Conservation (phyloP, 2,113 vertebrate genomes). For the Nyctibius bracteatus region DNA sequence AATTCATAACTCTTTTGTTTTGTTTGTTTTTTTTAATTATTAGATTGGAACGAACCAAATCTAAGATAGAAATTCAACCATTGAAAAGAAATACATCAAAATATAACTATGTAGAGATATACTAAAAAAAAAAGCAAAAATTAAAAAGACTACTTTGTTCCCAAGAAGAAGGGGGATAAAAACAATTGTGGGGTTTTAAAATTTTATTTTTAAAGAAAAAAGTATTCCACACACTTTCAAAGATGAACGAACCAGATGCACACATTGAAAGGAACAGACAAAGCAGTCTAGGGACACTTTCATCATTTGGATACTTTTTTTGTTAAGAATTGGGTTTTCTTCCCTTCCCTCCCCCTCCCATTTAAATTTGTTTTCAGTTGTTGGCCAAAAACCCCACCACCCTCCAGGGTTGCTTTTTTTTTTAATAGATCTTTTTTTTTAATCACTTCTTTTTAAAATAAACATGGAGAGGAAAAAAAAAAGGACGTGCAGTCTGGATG, state of each 20-base stretch:
- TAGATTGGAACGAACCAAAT: slow-evolving; percentile 83
- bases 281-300: slow-evolving; percentile 74
- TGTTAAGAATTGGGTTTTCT: not conserved
- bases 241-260: slow-evolving; percentile 91
- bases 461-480: slow-evolving; percentile 65
- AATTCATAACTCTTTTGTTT: slow-evolving; percentile 76
- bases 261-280: slow-evolving; percentile 86
- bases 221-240: slow-evolving; percentile 85
- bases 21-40: slow-evolving; percentile 53
- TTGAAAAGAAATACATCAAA: slow-evolving; percentile 81
- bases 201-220: slow-evolving; percentile 62
- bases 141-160: slow-evolving; percentile 80
- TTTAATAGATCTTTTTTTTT: slow-evolving; percentile 75
- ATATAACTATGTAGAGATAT: slow-evolving; percentile 73
- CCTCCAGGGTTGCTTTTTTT: slow-evolving; percentile 72
- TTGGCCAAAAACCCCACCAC: slow-evolving; percentile 58
- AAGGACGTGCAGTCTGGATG: slow-evolving; percentile 92
- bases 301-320: not conserved
- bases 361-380: slow-evolving; percentile 8
- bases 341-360: not conserved
- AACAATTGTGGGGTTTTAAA: slow-evolving; percentile 6
- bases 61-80: slow-evolving; percentile 78
- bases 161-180: slow-evolving; percentile 69
- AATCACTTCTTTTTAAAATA: slow-evolving; percentile 71
- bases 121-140: slow-evolving; percentile 79